Percentiles rank a stretch among this genome's conserved stretches.
Evolutionary conservation across 1,140 invertebrate species (phyloP).

Genomic region (Drosophila mayri): DNA sequence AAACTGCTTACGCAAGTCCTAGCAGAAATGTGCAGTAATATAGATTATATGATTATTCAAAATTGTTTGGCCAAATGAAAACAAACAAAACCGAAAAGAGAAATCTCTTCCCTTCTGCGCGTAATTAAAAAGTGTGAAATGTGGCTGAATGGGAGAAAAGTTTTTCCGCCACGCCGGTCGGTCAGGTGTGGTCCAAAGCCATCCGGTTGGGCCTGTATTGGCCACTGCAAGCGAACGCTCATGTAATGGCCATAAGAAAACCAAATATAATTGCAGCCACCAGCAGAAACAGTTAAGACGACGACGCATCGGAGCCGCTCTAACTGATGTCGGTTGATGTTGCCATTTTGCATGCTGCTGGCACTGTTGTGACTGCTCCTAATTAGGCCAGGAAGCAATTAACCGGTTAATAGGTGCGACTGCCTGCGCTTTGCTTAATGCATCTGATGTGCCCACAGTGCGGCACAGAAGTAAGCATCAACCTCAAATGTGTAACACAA

Average conservation of each 20-base stretch:
- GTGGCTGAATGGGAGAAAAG: conserved; percentile 20
- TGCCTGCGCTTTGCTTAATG: conserved; percentile 46
- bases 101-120: conserved; percentile 30
- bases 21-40: conserved; percentile 25
- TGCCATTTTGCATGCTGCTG: conserved; percentile 44
- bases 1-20: conserved; percentile 32
- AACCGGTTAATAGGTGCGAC: conserved; percentile 61
- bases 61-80: conserved; percentile 30
- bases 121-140: conserved; percentile 57
- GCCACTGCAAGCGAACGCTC: conserved; percentile 18
- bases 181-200: conserved; percentile 22
- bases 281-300: conserved; percentile 36
- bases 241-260: conserved; percentile 43
- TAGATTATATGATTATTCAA: conserved; percentile 59
- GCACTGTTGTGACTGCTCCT: conserved; percentile 39
- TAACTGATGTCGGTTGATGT: conserved; percentile 22
- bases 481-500: background rate
- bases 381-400: conserved; percentile 81
- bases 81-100: conserved; percentile 41
- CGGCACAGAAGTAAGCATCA: background rate
- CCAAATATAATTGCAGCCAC: conserved; percentile 47
- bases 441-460: conserved; percentile 37
- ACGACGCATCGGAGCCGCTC: conserved; percentile 18
- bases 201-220: conserved; percentile 23
- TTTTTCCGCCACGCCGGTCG: conserved; percentile 10